These are phyloP conservation scores for Syrphus vitripennis DNA, from an alignment of 2,888 invertebrate species.

Conservation along the genomic window DNA sequence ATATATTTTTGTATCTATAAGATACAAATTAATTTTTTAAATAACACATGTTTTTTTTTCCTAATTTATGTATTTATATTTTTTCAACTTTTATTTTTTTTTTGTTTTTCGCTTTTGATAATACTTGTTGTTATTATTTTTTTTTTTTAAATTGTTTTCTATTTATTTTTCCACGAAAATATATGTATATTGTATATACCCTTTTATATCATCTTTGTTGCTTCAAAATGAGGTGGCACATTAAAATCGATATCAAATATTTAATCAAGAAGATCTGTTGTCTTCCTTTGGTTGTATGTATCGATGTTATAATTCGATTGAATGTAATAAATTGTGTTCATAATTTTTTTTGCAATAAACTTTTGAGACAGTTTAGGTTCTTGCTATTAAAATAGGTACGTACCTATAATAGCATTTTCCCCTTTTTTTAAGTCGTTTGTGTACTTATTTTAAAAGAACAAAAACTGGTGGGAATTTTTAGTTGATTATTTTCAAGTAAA, in stretches of 20 bases:
- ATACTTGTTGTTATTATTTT: background rate
- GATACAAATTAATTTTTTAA: constrained; percentile 5
- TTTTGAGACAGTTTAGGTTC: background rate
- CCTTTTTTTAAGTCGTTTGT: background rate
- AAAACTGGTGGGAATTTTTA: background rate
- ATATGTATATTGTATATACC: too few relatives aligned
- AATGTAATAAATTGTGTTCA: background rate
- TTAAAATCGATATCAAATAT: background rate
- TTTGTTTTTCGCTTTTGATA: background rate
- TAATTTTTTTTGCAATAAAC: background rate
- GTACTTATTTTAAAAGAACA: background rate
- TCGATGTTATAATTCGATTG: too few relatives aligned
- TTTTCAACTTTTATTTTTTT: background rate
- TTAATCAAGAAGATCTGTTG: background rate
- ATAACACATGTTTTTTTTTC: background rate
- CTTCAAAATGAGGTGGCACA: background rate
- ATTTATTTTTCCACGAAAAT: background rate
- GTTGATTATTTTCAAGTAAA: background rate
- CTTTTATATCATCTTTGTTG: background rate
- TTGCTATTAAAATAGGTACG: background rate
- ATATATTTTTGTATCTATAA: constrained; percentile 1
- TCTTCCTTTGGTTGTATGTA: background rate
- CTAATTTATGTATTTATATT: background rate
- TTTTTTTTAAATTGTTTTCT: background rate
- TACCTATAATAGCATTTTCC: background rate